These are phyloP conservation scores for Anastrepha obliqua DNA, from an alignment of 1,140 invertebrate genomes.

Conservation along the genomic window DNA sequence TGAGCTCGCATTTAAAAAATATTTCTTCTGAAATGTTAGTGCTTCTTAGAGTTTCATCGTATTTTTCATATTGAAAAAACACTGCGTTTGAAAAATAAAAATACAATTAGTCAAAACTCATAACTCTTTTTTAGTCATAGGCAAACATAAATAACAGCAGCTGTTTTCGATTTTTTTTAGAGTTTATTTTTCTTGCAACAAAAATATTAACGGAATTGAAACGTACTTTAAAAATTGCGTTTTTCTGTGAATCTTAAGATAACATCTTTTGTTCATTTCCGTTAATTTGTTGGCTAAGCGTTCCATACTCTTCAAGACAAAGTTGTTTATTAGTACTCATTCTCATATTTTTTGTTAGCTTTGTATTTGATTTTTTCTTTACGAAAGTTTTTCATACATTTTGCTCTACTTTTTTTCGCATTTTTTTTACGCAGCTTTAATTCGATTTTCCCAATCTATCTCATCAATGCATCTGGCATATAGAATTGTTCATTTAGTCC, in stretches of 20 bases:
- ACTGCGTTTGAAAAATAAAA: conserved; percentile 57
- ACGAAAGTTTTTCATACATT: conserved; percentile 40
- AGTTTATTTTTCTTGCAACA: conserved; percentile 68
- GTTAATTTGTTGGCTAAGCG: conserved; percentile 74
- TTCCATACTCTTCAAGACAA: conserved; percentile 75
- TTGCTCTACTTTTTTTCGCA: conserved; percentile 16
- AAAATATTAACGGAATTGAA: conserved; percentile 74
- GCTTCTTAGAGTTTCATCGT: no score
- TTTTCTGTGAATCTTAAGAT: conserved; percentile 57
- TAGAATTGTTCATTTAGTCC: conserved; percentile 41
- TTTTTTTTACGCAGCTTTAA: conserved; percentile 55
- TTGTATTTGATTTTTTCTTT: conserved; percentile 53
- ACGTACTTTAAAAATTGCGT: conserved; percentile 59
- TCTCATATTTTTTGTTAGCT: conserved; percentile 70
- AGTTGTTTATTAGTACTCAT: conserved; percentile 72
- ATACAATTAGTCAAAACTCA: conserved; percentile 55
- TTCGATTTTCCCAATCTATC: conserved; percentile 59
- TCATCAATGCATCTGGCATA: conserved; percentile 66
- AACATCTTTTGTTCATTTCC: conserved; percentile 69
- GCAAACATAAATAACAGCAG: conserved; percentile 73
- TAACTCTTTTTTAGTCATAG: conserved; percentile 69
- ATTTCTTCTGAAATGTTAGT: no score
- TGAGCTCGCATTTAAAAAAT: no score
- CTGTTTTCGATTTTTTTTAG: conserved; percentile 57
- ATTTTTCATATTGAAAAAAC: neutral